These are phyloP conservation scores for Hydrozoanthus gracilis DNA, from an alignment of 92 coral and sea anemone species.

Conservation along the genomic window DNA sequence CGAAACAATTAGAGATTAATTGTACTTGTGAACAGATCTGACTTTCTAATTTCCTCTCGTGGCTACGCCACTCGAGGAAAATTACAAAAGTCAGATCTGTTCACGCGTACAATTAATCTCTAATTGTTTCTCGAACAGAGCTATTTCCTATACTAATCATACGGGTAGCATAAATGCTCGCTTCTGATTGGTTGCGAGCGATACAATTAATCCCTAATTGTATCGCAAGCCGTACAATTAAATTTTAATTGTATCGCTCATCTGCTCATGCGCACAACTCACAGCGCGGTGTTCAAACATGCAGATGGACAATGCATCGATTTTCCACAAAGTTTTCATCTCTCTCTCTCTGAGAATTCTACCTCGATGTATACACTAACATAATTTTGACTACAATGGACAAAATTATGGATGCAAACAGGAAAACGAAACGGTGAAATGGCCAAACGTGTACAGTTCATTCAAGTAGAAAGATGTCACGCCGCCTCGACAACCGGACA, in stretches of 20 bases:
- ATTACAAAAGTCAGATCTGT: constrained; percentile 14
- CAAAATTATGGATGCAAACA: constrained; percentile 22
- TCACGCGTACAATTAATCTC: constrained; percentile 23
- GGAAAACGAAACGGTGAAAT: constrained; percentile 22
- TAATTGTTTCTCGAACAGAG: constrained; percentile 31
- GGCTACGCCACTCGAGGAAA: neutral
- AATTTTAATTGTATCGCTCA: constrained; percentile 13
- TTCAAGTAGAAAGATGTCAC: constrained; percentile 24
- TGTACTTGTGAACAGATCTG: constrained; percentile 20
- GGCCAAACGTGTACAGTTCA: constrained; percentile 30
- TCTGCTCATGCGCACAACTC: constrained; percentile 9
- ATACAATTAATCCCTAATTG: constrained; percentile 15
- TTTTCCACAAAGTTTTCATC: constrained; percentile 2
- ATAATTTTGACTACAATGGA: constrained; percentile 24
- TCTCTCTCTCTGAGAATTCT: constrained; percentile 27
- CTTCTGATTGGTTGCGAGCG: neutral
- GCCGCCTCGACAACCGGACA: constrained; percentile 28
- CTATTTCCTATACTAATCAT: constrained; percentile 12
- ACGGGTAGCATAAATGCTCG: no score
- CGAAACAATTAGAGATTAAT: constrained; percentile 3
- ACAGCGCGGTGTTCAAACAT: constrained; percentile 22
- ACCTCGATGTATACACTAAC: constrained; percentile 15
- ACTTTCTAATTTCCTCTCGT: neutral
- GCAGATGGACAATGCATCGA: constrained; percentile 19
- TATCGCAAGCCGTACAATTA: constrained; percentile 14